Percentiles rank a stretch among this genome's conserved stretches.
Evolutionary conservation across 2,888 invertebrate genomes (phyloP).

Genomic region (Drosophila rubida): DNA sequence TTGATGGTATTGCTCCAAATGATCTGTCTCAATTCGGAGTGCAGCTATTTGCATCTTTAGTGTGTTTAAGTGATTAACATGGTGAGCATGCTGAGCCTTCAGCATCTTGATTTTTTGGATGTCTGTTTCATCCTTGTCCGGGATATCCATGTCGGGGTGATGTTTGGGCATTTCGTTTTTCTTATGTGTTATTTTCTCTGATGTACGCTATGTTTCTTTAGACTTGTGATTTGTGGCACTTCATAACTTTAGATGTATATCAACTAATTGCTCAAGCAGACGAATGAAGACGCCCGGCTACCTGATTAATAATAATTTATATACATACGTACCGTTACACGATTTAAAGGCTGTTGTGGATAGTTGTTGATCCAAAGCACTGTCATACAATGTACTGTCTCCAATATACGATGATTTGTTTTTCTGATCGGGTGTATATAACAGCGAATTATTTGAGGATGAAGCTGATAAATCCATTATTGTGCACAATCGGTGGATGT

Average conservation of each 20-base stretch:
- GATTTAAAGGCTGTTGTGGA: constrained; percentile 71
- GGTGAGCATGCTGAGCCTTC: background rate
- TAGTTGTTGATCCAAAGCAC: constrained; percentile 80
- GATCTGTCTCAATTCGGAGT: constrained; percentile 40
- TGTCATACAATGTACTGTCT: constrained; percentile 80
- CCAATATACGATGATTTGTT: constrained; percentile 43
- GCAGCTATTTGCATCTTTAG: constrained; percentile 39
- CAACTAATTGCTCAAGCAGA: background rate
- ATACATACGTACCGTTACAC: constrained; percentile 72
- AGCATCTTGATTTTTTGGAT: constrained; percentile 19
- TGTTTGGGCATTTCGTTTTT: too few species aligned
- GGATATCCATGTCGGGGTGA: background rate
- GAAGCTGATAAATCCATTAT: constrained; percentile 66
- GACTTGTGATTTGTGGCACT: background rate
- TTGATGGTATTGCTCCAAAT: constrained; percentile 7
- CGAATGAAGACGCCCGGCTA: constrained; percentile 20
- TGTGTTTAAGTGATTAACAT: constrained; percentile 30
- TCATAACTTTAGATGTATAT: constrained; percentile 10
- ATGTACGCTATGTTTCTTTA: background rate
- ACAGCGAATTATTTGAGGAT: constrained; percentile 53
- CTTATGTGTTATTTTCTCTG: too few species aligned
- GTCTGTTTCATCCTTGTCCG: background rate
- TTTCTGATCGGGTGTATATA: constrained; percentile 47
- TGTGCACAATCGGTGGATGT: constrained; percentile 45
- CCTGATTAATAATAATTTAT: constrained; percentile 8